phyloP scores from a whole-genome alignment of 2,888 invertebrate species.

The Nymphalis polychloros region DNA sequence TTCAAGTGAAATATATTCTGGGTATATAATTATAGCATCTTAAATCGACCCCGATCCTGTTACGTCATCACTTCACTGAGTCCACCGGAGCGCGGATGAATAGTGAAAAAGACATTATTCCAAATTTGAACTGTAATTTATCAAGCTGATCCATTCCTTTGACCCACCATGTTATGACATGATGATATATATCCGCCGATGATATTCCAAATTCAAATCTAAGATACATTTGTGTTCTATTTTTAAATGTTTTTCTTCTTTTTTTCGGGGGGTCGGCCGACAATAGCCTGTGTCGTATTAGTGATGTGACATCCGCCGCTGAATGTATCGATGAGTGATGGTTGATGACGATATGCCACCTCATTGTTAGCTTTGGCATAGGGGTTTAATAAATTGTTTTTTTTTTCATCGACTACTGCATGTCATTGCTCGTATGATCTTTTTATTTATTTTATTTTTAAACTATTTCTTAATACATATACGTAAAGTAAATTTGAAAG shows the following conservation, averaged over 20 bases:
- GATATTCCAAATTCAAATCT: conserved; percentile 72
- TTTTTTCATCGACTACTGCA: conserved; percentile 48
- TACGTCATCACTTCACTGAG: conserved; percentile 70
- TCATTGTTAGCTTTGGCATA: conserved; percentile 21
- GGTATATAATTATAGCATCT: conserved; percentile 34
- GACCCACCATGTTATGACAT: conserved; percentile 80
- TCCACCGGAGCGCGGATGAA: conserved; percentile 54
- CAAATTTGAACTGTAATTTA: conserved; percentile 79
- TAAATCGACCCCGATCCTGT: conserved; percentile 45
- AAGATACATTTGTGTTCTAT: conserved; percentile 59
- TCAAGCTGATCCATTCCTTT: conserved; percentile 75
- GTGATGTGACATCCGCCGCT: conserved; percentile 74
- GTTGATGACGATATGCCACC: conserved; percentile 43
- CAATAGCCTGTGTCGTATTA: conserved; percentile 52
- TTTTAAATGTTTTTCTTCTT: conserved; percentile 59
- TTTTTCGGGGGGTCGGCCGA: conserved; percentile 46
- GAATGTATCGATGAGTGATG: conserved; percentile 71
- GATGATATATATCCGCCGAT: conserved; percentile 78
- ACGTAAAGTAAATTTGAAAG: conserved; percentile 3
- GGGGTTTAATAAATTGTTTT: conserved; percentile 41
- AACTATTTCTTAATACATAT: not conserved
- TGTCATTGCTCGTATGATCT: conserved; percentile 47
- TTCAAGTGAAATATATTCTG: not conserved
- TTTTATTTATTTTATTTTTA: not conserved
- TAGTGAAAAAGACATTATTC: conserved; percentile 81